A percentile compares a stretch with the other conserved stretches of the same genome.
These are phyloP conservation scores for Apoda limacodes DNA, from an alignment of 2,888 invertebrate species.

Conservation along the genomic window DNA sequence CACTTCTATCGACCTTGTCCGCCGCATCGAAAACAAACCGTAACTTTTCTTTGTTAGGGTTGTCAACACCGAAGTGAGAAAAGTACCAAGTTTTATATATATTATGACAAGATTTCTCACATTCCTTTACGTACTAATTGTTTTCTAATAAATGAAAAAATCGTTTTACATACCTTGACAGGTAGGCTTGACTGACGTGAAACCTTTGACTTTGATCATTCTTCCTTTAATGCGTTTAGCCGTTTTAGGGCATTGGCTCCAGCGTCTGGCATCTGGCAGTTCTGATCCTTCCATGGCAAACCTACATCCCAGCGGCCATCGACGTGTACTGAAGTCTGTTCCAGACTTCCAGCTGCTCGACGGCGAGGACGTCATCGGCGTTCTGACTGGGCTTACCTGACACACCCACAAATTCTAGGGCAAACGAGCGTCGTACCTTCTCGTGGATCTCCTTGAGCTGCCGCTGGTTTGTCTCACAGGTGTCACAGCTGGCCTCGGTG, in stretches of 20 bases:
- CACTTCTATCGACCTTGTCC: too few relatives aligned
- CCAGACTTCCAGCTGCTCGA: constrained; percentile 2
- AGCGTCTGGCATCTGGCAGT: constrained; percentile 2
- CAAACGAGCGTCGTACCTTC: constrained; percentile 1
- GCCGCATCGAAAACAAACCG: constrained; percentile 28
- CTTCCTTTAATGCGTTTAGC: constrained; percentile 3
- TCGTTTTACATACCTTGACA: constrained; percentile 11
- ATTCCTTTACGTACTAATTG: constrained; percentile 18
- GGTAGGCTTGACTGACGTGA: constrained; percentile 20
- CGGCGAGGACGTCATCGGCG: not conserved
- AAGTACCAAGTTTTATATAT: constrained; percentile 8
- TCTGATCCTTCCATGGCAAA: constrained; percentile 2
- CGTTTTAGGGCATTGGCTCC: constrained; percentile 3
- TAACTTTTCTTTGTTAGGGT: constrained; percentile 14
- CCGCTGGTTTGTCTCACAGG: not conserved
- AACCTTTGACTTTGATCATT: constrained; percentile 21
- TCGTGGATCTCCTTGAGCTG: constrained; percentile 2
- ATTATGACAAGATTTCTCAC: constrained; percentile 22
- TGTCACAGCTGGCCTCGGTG: not conserved
- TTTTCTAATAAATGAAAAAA: constrained; percentile 18
- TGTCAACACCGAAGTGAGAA: constrained; percentile 6
- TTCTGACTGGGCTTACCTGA: constrained; percentile 1
- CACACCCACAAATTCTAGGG: constrained; percentile 3
- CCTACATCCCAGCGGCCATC: constrained; percentile 5
- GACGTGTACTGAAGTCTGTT: not conserved